These are phyloP conservation scores for Chaetorhynchus papuensis DNA, from an alignment of 2,113 vertebrate species.

Conservation along the genomic window DNA sequence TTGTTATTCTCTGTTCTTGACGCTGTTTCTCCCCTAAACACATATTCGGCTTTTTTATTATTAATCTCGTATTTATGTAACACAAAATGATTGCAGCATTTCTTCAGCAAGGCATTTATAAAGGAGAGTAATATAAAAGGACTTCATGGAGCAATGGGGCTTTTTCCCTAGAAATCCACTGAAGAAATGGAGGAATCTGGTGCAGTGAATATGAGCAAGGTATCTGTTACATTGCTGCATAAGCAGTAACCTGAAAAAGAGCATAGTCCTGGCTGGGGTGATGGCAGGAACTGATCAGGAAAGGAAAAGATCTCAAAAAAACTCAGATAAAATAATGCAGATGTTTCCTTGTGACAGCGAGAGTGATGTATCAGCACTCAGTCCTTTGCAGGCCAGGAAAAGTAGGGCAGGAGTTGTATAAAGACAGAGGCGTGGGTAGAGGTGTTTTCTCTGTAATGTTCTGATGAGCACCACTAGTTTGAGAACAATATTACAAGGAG, in stretches of 20 bases:
- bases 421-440: not conserved
- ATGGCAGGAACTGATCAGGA: not conserved
- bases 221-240: not conserved
- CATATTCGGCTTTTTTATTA: not conserved
- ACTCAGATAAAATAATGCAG: not conserved
- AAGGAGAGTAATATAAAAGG: not conserved
- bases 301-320: not conserved
- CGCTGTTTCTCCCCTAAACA: not conserved
- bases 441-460: not conserved
- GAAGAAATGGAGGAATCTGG: not conserved
- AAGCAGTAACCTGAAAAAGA: not conserved
- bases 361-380: not conserved
- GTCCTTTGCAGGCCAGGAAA: not conserved
- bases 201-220: not conserved
- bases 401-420: not conserved
- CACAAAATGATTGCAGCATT: not conserved
- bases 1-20: not conserved
- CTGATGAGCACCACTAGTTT: not conserved
- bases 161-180: not conserved
- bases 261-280: not conserved
- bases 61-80: not conserved
- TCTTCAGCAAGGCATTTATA: not conserved
- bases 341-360: not conserved
- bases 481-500: not conserved
- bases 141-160: fast-evolving